These are phyloP conservation scores for Progne subis DNA, from an alignment of 2,113 vertebrate genomes.

Conservation along the genomic window DNA sequence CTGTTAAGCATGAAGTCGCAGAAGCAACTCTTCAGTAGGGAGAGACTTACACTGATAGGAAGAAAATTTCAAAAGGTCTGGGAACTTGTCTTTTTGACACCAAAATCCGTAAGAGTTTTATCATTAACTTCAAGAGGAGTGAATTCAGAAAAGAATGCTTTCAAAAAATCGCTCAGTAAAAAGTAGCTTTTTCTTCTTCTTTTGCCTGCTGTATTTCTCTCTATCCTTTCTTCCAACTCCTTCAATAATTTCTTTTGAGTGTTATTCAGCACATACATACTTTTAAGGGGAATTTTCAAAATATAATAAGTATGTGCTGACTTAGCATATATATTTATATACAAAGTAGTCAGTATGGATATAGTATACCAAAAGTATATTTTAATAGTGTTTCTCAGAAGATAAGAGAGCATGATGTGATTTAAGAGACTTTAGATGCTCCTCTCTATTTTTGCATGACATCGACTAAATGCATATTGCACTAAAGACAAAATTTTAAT, in stretches of 20 bases:
- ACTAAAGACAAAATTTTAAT: neutral
- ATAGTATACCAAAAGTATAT: neutral
- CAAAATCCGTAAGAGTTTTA: neutral
- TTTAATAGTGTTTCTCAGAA: neutral
- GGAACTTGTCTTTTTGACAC: neutral
- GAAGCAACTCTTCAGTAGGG: neutral
- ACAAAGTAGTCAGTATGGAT: neutral
- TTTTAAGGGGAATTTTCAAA: neutral
- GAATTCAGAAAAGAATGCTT: neutral
- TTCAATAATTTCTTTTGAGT: neutral
- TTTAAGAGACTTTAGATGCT: neutral
- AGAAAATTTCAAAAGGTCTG: conserved; percentile 17
- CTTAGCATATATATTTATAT: neutral
- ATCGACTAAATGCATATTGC: neutral
- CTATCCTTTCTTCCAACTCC: neutral
- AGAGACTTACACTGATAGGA: neutral
- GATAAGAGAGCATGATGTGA: neutral
- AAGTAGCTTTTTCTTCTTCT: neutral
- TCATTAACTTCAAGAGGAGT: neutral
- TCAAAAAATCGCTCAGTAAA: neutral
- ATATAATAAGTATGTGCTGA: neutral
- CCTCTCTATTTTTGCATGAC: neutral
- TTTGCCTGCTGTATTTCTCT: neutral
- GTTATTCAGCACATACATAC: neutral
- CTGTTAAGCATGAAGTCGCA: conserved; percentile 12